phyloP scores from a whole-genome alignment of 2,888 invertebrate species.

The Thereva unica region DNA sequence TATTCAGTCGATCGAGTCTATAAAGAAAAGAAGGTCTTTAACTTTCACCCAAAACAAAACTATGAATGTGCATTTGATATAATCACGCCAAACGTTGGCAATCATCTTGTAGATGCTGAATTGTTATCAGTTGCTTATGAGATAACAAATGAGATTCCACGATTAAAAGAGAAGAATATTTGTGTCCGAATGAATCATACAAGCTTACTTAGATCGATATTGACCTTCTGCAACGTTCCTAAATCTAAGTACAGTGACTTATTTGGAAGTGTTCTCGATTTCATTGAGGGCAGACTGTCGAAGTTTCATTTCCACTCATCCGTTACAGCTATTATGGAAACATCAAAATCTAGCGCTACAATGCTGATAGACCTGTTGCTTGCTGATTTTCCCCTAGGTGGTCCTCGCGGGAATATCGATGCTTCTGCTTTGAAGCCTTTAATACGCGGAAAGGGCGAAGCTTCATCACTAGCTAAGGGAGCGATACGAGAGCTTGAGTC shows the following conservation, averaged over 20 bases:
- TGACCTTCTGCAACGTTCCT: constrained; percentile 80
- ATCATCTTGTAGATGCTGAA: constrained; percentile 84
- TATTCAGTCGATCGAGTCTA: constrained; percentile 88
- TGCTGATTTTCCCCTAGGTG: constrained; percentile 52
- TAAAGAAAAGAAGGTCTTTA: constrained; percentile 75
- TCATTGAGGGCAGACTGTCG: constrained; percentile 64
- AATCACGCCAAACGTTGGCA: constrained; percentile 74
- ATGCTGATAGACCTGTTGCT: constrained; percentile 53
- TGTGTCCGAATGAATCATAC: constrained; percentile 79
- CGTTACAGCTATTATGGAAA: constrained; percentile 69
- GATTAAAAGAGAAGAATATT: constrained; percentile 67
- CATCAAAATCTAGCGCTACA: constrained; percentile 54
- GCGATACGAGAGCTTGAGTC: constrained; percentile 76
- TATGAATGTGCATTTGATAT: constrained; percentile 94
- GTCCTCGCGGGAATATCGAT: constrained; percentile 51
- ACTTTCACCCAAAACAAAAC: constrained; percentile 86
- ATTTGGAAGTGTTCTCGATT: constrained; percentile 52
- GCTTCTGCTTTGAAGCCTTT: constrained; percentile 60
- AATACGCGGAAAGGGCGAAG: constrained; percentile 71
- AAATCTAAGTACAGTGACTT: constrained; percentile 63
- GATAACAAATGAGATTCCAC: constrained; percentile 70
- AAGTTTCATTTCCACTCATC: constrained; percentile 73
- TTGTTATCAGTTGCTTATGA: constrained; percentile 77
- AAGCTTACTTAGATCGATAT: constrained; percentile 72
- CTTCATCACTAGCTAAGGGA: constrained; percentile 67